Evolutionary conservation across 2,797 vertebrate genomes (phyloP), one percentile per base, ranked within the genome.

Genomic region (Helicolenus hilgendorfi): DNA sequence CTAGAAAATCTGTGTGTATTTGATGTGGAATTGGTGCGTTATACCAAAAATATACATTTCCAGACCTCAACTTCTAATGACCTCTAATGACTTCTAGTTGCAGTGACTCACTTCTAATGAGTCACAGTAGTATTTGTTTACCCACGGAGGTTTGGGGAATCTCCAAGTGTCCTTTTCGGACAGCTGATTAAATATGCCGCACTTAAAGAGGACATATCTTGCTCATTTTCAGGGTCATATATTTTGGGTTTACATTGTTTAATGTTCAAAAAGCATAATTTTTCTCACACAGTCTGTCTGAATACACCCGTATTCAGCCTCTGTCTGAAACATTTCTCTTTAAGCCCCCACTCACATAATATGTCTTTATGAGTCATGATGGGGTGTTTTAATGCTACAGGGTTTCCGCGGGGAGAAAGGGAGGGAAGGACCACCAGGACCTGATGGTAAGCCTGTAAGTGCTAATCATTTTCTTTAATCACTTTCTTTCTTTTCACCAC

Each of bases 391-490:
- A 13, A 56, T 64, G n/a, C 27, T 15, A 10, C 78, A 98, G 97
- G 97, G 97, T 60, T 86, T 92, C 45, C 90, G 85, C 79, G 97
- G 97, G 11, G 93, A 96, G 45, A 96, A 84, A 64, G 98, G 97
- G n/a, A 85, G 90, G 45, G 87, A 89, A 8, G 98, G 97, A 56
- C 90, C 90, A 26, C 96, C 96, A 18, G 97, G 98, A 72, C 92
- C 93, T 64, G 96, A 96, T 65, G 97, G 97, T 84, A 97, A 97
- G 90, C 95, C 96, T 95, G 98, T 98, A 95, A 98, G 98, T 98
- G 88, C 53, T 85, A 20, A 81, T 49, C 65, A 1, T 11, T 74
- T 69, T 27, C 55, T 41, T 84, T 41, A 38, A 70, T 31, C 68
- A 55, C 45, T 49, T 1, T 33, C 53, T 45, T 65, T 31, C 11